Percentiles rank a stretch among this genome's conserved stretches.
These are phyloP conservation scores for Rosalia funebris DNA, from an alignment of 2,888 invertebrate genomes.

Conservation along the genomic window DNA sequence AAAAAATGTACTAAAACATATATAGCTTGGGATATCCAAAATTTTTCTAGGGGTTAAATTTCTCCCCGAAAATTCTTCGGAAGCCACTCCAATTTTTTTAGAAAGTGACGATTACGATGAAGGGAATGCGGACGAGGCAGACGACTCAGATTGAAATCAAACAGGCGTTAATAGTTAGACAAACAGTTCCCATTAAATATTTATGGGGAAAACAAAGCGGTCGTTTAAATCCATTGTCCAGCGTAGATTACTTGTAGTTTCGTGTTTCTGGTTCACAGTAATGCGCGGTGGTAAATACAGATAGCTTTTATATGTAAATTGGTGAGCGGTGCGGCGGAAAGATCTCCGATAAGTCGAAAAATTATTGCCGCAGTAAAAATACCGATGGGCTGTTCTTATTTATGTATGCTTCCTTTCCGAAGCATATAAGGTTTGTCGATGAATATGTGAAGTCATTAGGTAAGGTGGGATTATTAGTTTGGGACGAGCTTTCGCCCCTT, in stretches of 20 bases:
- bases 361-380: slow-evolving; percentile 12
- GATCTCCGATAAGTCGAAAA: slow-evolving; percentile 6
- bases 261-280: slow-evolving; percentile 25
- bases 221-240: slow-evolving; percentile 28
- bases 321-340: slow-evolving; percentile 1
- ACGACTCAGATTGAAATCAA: slow-evolving; percentile 8
- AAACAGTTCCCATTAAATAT: slow-evolving; percentile 27
- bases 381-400: slow-evolving; percentile 15
- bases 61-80: too few species aligned
- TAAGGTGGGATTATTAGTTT: too few species aligned
- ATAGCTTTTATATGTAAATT: slow-evolving; percentile 30
- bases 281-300: slow-evolving; percentile 21
- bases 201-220: slow-evolving; percentile 25
- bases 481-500: too few species aligned
- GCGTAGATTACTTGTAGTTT: slow-evolving; percentile 27
- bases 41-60: too few species aligned
- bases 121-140: background rate
- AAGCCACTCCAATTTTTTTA: too few species aligned
- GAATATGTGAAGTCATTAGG: too few species aligned
- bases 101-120: too few species aligned
- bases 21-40: too few species aligned
- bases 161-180: slow-evolving; percentile 25
- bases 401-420: background rate
- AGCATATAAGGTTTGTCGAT: too few species aligned
- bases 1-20: too few species aligned